A percentile compares a stretch with the other conserved stretches of the same genome.
These are phyloP conservation scores for Belonocnema kinseyi DNA, from an alignment of 1,140 invertebrate species.

Conservation along the genomic window DNA sequence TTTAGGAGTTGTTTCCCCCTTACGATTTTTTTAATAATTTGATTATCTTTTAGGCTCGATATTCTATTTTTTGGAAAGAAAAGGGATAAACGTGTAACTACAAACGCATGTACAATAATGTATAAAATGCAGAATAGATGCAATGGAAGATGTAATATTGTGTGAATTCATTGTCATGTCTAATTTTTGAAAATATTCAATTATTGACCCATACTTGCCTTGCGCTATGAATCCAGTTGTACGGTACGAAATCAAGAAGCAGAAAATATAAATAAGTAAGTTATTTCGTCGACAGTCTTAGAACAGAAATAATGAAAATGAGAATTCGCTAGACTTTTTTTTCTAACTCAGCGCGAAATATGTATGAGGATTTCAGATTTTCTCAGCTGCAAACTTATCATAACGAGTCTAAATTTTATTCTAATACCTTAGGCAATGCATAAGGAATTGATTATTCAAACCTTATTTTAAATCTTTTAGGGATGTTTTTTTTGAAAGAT, in stretches of 20 bases:
- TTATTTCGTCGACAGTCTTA: conserved; percentile 28
- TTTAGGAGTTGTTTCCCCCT: too few relatives aligned
- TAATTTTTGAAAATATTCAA: conserved; percentile 35
- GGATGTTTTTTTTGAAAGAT: too few relatives aligned
- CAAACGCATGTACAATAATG: conserved; percentile 19
- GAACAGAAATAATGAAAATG: neutral
- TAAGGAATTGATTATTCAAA: too few relatives aligned
- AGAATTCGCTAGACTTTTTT: neutral
- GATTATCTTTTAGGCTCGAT: too few relatives aligned
- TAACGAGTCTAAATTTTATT: neutral
- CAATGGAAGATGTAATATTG: conserved; percentile 43
- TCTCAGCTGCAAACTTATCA: too few relatives aligned
- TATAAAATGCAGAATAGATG: conserved; percentile 31
- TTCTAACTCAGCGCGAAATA: conserved; percentile 11
- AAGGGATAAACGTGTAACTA: too few relatives aligned
- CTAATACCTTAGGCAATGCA: neutral
- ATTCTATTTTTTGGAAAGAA: too few relatives aligned
- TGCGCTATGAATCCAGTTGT: conserved; percentile 73
- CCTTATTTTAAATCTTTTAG: too few relatives aligned
- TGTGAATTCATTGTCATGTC: conserved; percentile 40
- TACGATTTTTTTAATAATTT: too few relatives aligned
- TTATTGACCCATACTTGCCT: conserved; percentile 70
- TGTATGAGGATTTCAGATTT: neutral
- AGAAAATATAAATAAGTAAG: conserved; percentile 67
- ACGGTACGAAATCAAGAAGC: conserved; percentile 68